phyloP scores from a whole-genome alignment of 2,888 invertebrate genomes.

The Dicycla oo region DNA sequence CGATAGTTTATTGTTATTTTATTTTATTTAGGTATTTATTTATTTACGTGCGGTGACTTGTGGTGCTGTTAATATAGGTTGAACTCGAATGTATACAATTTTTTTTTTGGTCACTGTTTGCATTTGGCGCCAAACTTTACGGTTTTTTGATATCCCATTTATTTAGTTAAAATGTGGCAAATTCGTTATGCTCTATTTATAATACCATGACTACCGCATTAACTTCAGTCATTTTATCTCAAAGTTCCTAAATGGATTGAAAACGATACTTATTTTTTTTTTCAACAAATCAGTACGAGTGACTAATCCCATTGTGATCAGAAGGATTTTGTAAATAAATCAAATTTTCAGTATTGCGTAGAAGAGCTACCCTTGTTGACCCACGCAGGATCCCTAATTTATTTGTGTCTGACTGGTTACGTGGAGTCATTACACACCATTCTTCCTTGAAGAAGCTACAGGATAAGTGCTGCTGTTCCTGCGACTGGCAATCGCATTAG shows the following conservation, averaged over 20 bases:
- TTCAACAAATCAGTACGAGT: not conserved
- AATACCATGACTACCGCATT: not conserved
- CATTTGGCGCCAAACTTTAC: too few species aligned
- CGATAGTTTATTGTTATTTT: constrained; percentile 39
- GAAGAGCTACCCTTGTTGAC: too few species aligned
- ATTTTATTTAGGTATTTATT: not conserved
- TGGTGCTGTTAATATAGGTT: not conserved
- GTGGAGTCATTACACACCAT: too few species aligned
- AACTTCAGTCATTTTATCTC: not conserved
- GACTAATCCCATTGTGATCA: not conserved
- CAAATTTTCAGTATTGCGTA: too few species aligned
- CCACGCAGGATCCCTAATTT: too few species aligned
- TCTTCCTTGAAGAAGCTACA: too few species aligned
- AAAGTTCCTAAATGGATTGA: not conserved
- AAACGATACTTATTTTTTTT: not conserved
- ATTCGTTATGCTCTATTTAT: not conserved
- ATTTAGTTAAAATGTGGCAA: not conserved
- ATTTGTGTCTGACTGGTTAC: too few species aligned
- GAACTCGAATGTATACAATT: too few species aligned
- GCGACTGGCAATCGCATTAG: too few species aligned
- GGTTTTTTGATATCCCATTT: too few species aligned
- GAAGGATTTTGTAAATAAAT: not conserved
- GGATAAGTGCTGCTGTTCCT: too few species aligned
- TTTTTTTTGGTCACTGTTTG: too few species aligned
- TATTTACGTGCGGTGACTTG: not conserved